A percentile compares a stretch with the other conserved stretches of the same genome.
These are phyloP conservation scores for Himalopsyche kuldschensis DNA, from an alignment of 2,888 invertebrate genomes.

Conservation along the genomic window DNA sequence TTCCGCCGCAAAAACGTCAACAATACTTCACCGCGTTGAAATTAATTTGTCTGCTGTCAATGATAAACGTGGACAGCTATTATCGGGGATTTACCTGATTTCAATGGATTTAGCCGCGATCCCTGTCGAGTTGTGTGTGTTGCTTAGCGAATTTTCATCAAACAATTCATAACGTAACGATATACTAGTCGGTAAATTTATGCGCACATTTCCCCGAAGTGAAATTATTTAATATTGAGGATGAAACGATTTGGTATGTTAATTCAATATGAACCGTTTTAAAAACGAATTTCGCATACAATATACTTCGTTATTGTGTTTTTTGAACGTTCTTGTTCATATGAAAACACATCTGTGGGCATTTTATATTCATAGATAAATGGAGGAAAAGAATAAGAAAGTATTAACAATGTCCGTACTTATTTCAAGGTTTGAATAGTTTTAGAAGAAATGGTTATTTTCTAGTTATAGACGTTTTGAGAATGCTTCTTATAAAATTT, in stretches of 20 bases:
- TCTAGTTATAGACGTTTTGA: no score
- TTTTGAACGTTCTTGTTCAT: not conserved
- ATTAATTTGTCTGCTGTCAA: slow-evolving; percentile 18
- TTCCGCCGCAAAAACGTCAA: not conserved
- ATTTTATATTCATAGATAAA: no score
- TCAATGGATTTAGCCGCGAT: not conserved
- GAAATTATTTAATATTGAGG: not conserved
- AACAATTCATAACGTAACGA: not conserved
- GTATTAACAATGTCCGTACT: no score
- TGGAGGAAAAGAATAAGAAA: no score
- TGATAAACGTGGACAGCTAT: slow-evolving; percentile 8
- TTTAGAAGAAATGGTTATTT: no score
- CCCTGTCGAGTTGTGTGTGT: not conserved
- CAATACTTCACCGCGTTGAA: not conserved
- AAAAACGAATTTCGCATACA: not conserved
- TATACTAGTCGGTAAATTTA: not conserved
- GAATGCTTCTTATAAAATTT: no score
- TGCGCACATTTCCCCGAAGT: not conserved
- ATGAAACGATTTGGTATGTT: not conserved
- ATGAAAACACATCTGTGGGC: no score
- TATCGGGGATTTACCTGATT: slow-evolving; percentile 14
- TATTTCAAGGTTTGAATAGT: no score
- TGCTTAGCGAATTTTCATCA: not conserved
- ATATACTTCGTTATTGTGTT: not conserved
- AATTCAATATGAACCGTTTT: not conserved